Base-by-base conservation (phyloP, 2,888 invertebrate genomes). In the Sepioteuthis lessoniana region DNA sequence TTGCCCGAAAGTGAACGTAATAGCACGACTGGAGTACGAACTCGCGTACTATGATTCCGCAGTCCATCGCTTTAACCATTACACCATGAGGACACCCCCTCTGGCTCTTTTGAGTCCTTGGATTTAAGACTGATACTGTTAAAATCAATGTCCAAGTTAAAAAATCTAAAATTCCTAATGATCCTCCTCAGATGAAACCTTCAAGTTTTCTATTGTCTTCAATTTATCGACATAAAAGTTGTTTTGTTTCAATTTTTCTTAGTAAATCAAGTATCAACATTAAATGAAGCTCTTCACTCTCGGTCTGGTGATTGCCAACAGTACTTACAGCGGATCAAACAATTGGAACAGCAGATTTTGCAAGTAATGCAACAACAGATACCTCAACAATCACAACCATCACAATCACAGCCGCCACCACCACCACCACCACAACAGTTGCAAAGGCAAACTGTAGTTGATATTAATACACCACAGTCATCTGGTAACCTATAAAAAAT, bases 301-400 rank as follows among this genome's bases (percentile, higher is more conserved):
- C 92, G 42, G n/a, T 92, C 92, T 16, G 47, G 92, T 47, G 92
- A 92, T 35, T 92, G 92, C 47, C 92, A 92, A 47, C 92, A 92
- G 13, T 92, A 92, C 13, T 8, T 92, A 47, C 92, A 92, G n/a
- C 92, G 92, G 38, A 92, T 92, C 92, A 92, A 92, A 92, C 92
- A 92, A 47, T 31, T 92, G 46, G 92, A 92, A 42, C 92, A 92
- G n/a, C 92, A 92, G 46, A n/a, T 92, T 42, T 38, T 92, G 92
- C 92, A 92, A 42, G 4, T 92, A n/a, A 31, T 92, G 92, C 92
- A 92, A 47, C 92, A 92, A 31, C 46, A 92, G 31, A 92, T n/a
- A n/a, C 38, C 92, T 19, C 92, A 92, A 42, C 92, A 42, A 5
- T 31, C 28, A n/a, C 47, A 31, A 10, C 92, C 3, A 35, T 16